phyloP scores from a whole-genome alignment of 2,113 vertebrate genomes.

The Antechinus stuartii region DNA sequence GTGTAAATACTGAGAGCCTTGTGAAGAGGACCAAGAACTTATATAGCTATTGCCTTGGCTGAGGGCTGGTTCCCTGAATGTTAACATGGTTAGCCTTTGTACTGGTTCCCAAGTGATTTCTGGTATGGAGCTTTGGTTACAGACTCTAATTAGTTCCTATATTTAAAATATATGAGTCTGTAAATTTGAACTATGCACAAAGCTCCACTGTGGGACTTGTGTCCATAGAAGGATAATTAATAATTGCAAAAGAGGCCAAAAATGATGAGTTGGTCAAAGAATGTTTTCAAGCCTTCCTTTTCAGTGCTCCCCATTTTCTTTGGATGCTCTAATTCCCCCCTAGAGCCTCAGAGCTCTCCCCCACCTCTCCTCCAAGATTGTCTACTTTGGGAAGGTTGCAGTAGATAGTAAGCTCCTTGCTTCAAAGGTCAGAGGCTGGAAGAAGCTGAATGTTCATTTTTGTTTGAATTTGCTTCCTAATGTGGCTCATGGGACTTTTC shows the following conservation, averaged over 20 bases:
- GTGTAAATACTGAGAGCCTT: not conserved
- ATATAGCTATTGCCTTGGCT: not conserved
- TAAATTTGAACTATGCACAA: constrained; percentile 4
- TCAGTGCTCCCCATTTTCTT: not conserved
- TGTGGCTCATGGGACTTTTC: not conserved
- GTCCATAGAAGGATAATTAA: not conserved
- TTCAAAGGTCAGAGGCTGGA: not conserved
- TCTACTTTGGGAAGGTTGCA: not conserved
- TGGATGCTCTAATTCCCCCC: not conserved
- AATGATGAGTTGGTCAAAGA: not conserved
- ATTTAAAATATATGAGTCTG: constrained; percentile 5
- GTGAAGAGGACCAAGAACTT: not conserved
- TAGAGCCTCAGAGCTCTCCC: not conserved
- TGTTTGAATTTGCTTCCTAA: not conserved
- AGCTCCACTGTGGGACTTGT: not conserved
- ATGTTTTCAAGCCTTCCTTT: not conserved
- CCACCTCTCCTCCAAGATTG: not conserved
- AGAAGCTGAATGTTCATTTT: not conserved
- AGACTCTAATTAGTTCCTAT: not conserved
- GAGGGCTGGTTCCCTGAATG: not conserved
- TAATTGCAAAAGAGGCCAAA: not conserved
- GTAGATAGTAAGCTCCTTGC: not conserved
- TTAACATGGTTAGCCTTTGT: not conserved
- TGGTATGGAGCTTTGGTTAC: not conserved
- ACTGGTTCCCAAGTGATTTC: not conserved